phyloP scores from a whole-genome alignment of 2,113 vertebrate genomes.

The Syngnathus typhle region DNA sequence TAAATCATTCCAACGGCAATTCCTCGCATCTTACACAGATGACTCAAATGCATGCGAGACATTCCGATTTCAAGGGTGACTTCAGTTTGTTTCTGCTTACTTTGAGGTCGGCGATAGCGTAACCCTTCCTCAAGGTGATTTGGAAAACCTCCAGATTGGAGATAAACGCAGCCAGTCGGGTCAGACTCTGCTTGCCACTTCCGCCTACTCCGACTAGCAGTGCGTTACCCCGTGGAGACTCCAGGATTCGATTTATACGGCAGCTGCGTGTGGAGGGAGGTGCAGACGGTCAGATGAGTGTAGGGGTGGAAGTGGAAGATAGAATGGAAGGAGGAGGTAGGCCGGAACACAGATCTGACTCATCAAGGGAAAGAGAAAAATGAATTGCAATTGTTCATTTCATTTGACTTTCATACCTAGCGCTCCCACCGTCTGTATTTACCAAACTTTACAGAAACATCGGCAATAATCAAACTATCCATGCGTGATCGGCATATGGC shows the following conservation, averaged over 20 bases:
- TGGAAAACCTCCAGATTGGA: slow-evolving; percentile 91
- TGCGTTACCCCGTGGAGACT: slow-evolving; percentile 83
- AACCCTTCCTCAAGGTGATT: slow-evolving; percentile 87
- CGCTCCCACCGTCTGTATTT: neutral
- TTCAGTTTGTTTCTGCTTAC: slow-evolving; percentile 51
- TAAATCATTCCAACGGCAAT: neutral
- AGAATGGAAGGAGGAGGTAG: slow-evolving; percentile 11
- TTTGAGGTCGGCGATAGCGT: slow-evolving; percentile 85
- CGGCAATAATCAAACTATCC: no score
- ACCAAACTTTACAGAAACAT: neutral
- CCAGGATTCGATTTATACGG: slow-evolving; percentile 87
- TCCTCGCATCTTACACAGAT: neutral
- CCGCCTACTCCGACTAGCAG: slow-evolving; percentile 90
- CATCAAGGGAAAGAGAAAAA: slow-evolving; percentile 22
- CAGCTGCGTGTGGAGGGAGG: slow-evolving; percentile 70
- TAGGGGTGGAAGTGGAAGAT: slow-evolving; percentile 22
- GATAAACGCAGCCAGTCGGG: slow-evolving; percentile 91
- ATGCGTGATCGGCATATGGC: no score
- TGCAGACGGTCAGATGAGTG: slow-evolving; percentile 28
- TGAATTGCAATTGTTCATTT: slow-evolving; percentile 23
- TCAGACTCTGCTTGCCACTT: slow-evolving; percentile 93
- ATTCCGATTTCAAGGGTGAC: neutral
- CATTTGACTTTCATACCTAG: slow-evolving; percentile 1
- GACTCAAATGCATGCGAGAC: neutral
- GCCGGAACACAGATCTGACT: slow-evolving; percentile 33